phyloP scores from a whole-genome alignment of 1,140 invertebrate genomes.

The Hydropsyche tenuis region DNA sequence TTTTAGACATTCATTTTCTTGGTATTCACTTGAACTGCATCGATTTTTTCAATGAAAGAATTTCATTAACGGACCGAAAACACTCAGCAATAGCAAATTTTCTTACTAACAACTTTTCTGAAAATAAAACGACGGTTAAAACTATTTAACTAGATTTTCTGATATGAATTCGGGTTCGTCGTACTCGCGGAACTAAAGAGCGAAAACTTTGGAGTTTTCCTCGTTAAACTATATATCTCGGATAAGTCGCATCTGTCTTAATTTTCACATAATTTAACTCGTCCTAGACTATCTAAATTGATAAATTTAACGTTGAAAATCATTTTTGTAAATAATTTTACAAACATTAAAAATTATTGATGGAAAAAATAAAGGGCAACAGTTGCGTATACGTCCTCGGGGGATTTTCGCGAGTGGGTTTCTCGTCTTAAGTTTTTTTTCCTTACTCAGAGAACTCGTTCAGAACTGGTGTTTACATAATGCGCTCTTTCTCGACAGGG shows the following conservation, averaged over 20 bases:
- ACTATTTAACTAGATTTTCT: conserved; percentile 14
- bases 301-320: no score
- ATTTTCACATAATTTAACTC: background rate
- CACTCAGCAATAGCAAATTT: no score
- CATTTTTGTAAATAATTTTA: no score
- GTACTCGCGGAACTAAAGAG: background rate
- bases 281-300: no score
- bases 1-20: no score
- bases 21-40: no score
- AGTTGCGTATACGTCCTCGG: background rate
- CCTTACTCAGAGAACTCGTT: conserved; percentile 23
- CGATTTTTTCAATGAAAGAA: no score
- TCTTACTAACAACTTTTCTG: no score
- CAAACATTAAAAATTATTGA: no score
- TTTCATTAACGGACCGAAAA: no score
- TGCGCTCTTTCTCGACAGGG: background rate
- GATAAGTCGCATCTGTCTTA: conserved; percentile 23
- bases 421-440: conserved; percentile 1
- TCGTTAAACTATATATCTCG: background rate
- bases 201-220: conserved; percentile 20
- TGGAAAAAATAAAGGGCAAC: conserved; percentile 8
- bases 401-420: conserved; percentile 6
- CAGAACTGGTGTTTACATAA: conserved; percentile 37
- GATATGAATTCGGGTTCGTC: conserved; percentile 8
- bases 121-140: background rate